These are phyloP conservation scores for Cyprinodon diabolis DNA, from an alignment of 2,797 vertebrate genomes.

Conservation along the genomic window DNA sequence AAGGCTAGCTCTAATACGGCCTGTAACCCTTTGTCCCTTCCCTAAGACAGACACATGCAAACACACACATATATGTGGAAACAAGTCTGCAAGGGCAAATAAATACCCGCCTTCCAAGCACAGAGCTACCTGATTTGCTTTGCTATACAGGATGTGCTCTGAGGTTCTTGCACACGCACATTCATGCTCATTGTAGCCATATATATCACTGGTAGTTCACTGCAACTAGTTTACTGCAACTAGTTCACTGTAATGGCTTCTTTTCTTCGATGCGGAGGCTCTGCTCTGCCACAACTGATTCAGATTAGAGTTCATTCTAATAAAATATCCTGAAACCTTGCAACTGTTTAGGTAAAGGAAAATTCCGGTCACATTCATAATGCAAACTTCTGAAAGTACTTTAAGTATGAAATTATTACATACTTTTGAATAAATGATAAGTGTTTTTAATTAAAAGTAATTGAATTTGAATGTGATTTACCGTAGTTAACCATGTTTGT, in stretches of 20 bases:
- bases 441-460: too few species aligned
- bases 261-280: constrained; percentile 43
- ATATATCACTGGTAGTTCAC: constrained; percentile 43
- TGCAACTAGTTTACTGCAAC: constrained; percentile 54
- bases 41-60: constrained; percentile 19
- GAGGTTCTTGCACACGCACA: neutral
- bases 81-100: constrained; percentile 38
- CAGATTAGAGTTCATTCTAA: constrained; percentile 12
- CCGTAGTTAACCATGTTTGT: too few species aligned
- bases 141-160: neutral
- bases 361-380: too few species aligned
- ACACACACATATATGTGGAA: constrained; percentile 18
- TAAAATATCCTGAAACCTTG: constrained; percentile 6
- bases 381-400: too few species aligned
- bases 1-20: constrained; percentile 41
- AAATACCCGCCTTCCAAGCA: neutral
- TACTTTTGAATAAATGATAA: too few species aligned
- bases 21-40: constrained; percentile 6
- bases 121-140: neutral
- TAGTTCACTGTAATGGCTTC: constrained; percentile 37
- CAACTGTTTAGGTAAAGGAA: neutral
- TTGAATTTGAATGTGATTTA: too few species aligned
- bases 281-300: neutral
- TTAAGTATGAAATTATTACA: too few species aligned
- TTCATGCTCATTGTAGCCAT: constrained; percentile 18